A percentile compares a stretch with the other conserved stretches of the same genome.
Evolutionary conservation across 35 echinoderm and acorn worm genomes (phyloP).

Genomic region (Diadema setosum): DNA sequence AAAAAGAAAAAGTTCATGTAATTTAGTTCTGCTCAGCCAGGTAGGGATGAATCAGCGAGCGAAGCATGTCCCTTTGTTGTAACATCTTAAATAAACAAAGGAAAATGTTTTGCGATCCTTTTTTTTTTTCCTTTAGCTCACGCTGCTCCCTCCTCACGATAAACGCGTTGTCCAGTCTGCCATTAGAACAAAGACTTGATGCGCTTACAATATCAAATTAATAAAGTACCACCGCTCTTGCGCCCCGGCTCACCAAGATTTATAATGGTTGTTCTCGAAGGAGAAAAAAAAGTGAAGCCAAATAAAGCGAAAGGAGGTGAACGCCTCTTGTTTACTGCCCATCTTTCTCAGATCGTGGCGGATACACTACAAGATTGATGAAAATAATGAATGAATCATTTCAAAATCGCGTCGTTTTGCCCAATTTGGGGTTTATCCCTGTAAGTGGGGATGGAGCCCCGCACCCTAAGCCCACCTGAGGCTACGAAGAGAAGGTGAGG

Average conservation of each 20-base stretch:
- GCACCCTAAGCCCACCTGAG: neutral
- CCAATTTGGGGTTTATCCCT: neutral
- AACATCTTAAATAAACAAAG: neutral
- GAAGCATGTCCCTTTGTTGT: neutral
- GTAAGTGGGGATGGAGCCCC: neutral
- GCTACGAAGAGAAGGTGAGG: neutral
- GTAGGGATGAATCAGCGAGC: neutral
- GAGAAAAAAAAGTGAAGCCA: too few species aligned
- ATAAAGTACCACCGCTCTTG: neutral
- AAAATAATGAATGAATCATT: neutral
- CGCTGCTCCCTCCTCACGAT: neutral
- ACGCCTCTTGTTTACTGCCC: neutral
- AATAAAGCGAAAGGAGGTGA: too few species aligned
- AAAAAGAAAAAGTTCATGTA: too few species aligned
- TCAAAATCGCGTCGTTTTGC: neutral
- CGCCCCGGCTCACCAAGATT: too few species aligned
- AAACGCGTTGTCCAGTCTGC: neutral
- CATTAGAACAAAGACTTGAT: neutral
- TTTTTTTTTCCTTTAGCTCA: neutral
- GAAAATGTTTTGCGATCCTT: too few species aligned
- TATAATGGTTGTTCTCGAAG: neutral
- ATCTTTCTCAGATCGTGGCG: neutral
- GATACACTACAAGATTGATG: neutral
- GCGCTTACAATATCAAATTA: neutral
- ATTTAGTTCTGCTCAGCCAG: neutral